Evolutionary conservation across 1,140 invertebrate species (phyloP).

Genomic region (Pogonomyrmex californicus): DNA sequence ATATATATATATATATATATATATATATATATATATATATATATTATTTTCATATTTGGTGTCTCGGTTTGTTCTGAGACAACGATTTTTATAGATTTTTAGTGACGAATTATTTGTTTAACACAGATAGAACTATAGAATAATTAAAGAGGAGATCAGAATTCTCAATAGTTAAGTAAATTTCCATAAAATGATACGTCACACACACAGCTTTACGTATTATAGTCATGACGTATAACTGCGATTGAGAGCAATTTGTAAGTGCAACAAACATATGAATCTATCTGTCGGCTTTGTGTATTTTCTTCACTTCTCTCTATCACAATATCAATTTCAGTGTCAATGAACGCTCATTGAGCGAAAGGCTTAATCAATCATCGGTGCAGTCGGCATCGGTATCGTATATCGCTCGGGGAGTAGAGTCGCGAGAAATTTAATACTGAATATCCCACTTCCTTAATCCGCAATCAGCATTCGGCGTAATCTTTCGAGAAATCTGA

Average conservation of each 20-base stretch:
- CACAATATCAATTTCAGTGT: conserved; percentile 51
- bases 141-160: no score
- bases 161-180: no score
- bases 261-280: conserved; percentile 7
- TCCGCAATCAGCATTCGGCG: background rate
- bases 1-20: background rate
- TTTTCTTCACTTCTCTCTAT: conserved; percentile 9
- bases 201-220: background rate
- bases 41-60: background rate
- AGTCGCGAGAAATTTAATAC: conserved; percentile 25
- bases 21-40: background rate
- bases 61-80: no score
- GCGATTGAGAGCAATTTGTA: background rate
- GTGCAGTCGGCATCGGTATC: conserved; percentile 7
- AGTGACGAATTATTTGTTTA: no score
- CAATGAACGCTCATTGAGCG: conserved; percentile 60
- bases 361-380: conserved; percentile 64
- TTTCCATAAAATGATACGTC: no score
- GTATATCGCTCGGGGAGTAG: background rate
- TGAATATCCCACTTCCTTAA: conserved; percentile 13
- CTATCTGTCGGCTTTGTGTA: background rate
- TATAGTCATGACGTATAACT: background rate
- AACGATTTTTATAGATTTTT: no score
- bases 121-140: no score
- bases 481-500: conserved; percentile 20